Evolutionary conservation across 2,888 invertebrate species (phyloP).

Genomic region (Chymomyza procnemis): DNA sequence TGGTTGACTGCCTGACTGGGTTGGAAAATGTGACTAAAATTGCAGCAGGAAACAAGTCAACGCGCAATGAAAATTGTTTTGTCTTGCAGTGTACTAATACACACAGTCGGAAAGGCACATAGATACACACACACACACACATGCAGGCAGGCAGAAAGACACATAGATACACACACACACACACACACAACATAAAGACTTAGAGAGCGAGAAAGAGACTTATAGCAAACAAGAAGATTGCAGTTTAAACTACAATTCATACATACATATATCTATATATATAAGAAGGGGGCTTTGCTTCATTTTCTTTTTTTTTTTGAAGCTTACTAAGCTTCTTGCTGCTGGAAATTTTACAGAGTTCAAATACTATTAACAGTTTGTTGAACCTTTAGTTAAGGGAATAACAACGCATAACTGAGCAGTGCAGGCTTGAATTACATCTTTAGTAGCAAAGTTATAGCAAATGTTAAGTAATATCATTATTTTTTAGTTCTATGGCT

Average conservation of each 20-base stretch:
- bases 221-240: background rate
- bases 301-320: background rate
- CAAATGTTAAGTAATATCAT: background rate
- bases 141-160: too few species aligned
- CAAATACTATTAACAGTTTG: background rate
- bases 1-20: background rate
- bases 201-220: background rate
- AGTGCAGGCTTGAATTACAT: background rate
- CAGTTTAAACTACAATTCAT: background rate
- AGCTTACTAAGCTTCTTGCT: background rate
- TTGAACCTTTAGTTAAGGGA: background rate
- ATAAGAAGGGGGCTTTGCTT: too few species aligned
- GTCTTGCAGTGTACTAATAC: background rate
- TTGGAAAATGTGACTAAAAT: background rate
- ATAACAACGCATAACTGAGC: background rate
- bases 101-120: background rate
- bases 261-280: too few species aligned
- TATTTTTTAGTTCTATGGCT: background rate
- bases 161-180: background rate
- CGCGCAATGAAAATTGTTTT: slow-evolving; percentile 4
- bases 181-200: background rate
- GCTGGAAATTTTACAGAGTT: background rate
- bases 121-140: background rate
- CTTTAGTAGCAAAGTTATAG: background rate
- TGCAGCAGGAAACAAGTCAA: background rate